Evolutionary conservation across 2,797 vertebrate species (phyloP), one percentile per base, ranked within the genome.

Genomic region (Perodicticus potto): DNA sequence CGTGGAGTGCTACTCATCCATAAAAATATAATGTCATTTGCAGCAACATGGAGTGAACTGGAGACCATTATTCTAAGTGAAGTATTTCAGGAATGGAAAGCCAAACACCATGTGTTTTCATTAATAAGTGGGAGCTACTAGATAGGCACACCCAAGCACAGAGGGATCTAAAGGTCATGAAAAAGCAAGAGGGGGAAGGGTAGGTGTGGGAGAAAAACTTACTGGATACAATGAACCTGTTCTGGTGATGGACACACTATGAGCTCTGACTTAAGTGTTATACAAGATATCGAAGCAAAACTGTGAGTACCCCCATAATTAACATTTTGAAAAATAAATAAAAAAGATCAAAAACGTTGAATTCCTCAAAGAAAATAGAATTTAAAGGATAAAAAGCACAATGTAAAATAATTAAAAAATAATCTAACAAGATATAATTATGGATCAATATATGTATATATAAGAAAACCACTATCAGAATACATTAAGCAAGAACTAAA

Each of bases 401-500:
- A 20, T 85, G 12, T 40, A 77, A 88, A 67, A 74, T 74, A 78
- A 61, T 85, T 89, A 94, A 69, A 4, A 77, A 85, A 67, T 49
- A 73, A 94, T 85, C 37, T 89, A 43, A 22, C 59, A 69, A 49
- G 63, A 49, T 72, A 84, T 32, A 74, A 80, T 34, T 57, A 80
- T 74, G 55, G 45, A 55, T 59, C 12, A 34, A 22, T 34, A 76
- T 57, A 9, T 63, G 40, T 78, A 1, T 73, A 57, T 78, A 29
- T 59, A 59, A 85, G 12, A 85, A 85, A n/a, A 74, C 14, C 12
- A 67, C 22, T 23, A 7, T 80, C 59, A 89, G 84, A 73, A 86
- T 86, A 43, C 69, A 59, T 81, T 85, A 92, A 94, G 34, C 53
- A 83, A 87, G 61, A 83, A 63, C 49, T 90, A 76, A 88, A 90